Percentiles rank a stretch among this genome's conserved stretches.
Evolutionary conservation across 23 tunicate genomes (phyloP).

Genomic region (Ascidia mentula): DNA sequence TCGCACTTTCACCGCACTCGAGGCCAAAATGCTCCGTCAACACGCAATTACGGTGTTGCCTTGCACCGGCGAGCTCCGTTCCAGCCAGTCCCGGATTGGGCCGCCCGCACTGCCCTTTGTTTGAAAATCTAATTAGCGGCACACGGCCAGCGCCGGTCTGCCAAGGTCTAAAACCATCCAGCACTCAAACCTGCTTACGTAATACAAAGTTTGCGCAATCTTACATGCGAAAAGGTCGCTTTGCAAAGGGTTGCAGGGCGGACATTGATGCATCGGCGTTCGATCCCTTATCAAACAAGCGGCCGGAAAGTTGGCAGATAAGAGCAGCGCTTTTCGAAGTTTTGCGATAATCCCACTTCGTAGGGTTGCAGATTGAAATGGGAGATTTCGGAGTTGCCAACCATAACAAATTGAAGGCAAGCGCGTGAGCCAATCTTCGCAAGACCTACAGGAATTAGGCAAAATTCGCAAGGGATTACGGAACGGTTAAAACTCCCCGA

Average conservation of each 20-base stretch:
- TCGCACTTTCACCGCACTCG: slow-evolving; percentile 1
- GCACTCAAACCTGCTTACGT: background rate
- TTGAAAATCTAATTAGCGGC: background rate
- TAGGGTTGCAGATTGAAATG: background rate
- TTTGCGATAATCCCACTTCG: background rate
- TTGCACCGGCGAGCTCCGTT: background rate
- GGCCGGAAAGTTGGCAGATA: background rate
- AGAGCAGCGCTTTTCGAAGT: background rate
- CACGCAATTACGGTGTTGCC: background rate
- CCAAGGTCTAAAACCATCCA: background rate
- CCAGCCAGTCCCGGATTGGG: background rate
- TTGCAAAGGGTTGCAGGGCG: background rate
- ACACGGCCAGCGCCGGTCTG: background rate
- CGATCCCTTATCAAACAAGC: background rate
- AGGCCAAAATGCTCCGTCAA: background rate
- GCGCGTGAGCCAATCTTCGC: too few species aligned
- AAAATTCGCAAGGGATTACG: too few species aligned
- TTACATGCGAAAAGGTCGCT: background rate
- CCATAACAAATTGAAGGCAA: too few species aligned
- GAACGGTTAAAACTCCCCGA: too few species aligned
- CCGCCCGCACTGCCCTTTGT: background rate
- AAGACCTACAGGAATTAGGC: too few species aligned
- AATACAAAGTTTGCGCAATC: background rate
- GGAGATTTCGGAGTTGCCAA: background rate
- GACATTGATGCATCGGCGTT: background rate